A percentile compares a stretch with the other conserved stretches of the same genome.
These are phyloP conservation scores for Crax fasciolata DNA, from an alignment of 2,797 vertebrate genomes.

Conservation along the genomic window DNA sequence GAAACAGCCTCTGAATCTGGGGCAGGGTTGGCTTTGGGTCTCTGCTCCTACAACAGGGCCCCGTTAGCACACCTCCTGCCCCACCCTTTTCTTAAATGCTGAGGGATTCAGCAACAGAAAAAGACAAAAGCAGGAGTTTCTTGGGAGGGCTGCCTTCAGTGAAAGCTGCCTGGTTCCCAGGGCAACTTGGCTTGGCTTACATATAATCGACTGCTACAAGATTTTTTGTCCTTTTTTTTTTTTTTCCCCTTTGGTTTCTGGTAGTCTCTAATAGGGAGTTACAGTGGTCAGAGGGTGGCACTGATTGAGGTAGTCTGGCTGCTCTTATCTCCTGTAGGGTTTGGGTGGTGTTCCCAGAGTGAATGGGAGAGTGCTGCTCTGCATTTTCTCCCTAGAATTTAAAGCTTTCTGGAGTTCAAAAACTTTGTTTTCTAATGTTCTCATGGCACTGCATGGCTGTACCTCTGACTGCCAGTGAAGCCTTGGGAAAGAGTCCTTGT, in stretches of 20 bases:
- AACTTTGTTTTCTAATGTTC: neutral
- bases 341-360: neutral
- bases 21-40: neutral
- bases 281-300: neutral
- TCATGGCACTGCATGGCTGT: neutral
- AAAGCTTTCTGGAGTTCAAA: neutral
- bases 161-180: neutral
- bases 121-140: neutral
- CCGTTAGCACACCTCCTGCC: neutral
- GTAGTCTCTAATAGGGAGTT: neutral
- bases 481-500: neutral
- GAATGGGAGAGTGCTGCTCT: neutral
- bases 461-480: neutral
- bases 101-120: rapidly evolving
- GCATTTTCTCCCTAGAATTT: rapidly evolving
- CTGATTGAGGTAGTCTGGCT: neutral
- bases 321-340: neutral
- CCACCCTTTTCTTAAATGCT: neutral
- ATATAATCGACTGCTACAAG: rapidly evolving
- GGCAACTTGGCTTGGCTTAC: neutral
- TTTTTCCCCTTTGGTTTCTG: neutral
- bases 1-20: neutral
- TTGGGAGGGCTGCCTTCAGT: neutral
- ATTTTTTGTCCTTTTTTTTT: neutral
- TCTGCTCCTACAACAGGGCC: neutral